Evolutionary conservation across 2,113 vertebrate species (phyloP), one percentile per base, ranked within the genome.

Genomic region (Sakesphorus luctuosus): DNA sequence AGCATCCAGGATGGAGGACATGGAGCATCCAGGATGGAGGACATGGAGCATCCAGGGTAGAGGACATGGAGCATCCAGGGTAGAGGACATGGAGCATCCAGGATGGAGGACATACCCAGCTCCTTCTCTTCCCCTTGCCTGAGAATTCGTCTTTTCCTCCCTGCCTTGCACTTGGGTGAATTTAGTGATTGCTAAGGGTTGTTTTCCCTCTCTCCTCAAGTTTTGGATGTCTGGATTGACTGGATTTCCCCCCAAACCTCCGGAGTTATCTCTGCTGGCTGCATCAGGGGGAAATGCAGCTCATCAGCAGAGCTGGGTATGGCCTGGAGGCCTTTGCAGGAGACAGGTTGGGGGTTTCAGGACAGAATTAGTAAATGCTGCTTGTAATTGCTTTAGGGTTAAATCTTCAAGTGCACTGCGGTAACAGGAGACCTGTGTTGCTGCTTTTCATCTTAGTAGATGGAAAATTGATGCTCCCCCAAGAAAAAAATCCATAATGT

Each of bases 341-440:
- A 38, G 55, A 18, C 80, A 73, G 59, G 18, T 40, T 53, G 84
- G 28, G 13, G 0, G 11, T 38, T 66, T 26, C 7, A 49, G 36
- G 68, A 4, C 9, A 55, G 26, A 66, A 80, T 33, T 9, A 13
- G 10, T 29, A 38, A 76, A 85, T 10, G 65, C 59, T 46, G 3
- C 2, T 12, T 28, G 31, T 7, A 13, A 44, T 55, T 38, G 33
- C 79, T 40, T 36, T 9, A 53, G 59, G 77, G 44, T 73, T 14
- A 35, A 24, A 19, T 13, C 66, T 72, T n/a, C 67, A 10, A 5
- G 58, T 2, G 8, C 11, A 0, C 7, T 8, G 52, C 0, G 4
- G 84, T 62, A 47, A 68, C 0, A 63, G 84, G 31, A 85, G 36
- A 38, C 40, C 36, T 5, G 46, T 1, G 3, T 6, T n/a, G 59